phyloP scores from a whole-genome alignment of 1,140 invertebrate genomes.

The Anoplolepis gracilipes region DNA sequence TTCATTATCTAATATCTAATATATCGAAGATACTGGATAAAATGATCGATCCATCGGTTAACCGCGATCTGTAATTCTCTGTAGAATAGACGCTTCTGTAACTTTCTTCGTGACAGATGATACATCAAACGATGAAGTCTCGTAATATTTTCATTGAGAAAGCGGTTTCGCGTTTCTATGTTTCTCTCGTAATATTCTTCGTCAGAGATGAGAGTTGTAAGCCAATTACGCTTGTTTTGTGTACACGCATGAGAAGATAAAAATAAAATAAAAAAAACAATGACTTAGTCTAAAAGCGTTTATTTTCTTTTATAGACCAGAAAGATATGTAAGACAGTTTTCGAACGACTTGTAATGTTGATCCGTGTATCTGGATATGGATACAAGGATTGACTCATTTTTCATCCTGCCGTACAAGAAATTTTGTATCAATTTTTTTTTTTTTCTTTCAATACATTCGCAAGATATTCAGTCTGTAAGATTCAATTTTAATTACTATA shows the following conservation, averaged over 20 bases:
- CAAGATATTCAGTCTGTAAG: slow-evolving; percentile 35
- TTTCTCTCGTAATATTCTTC: not conserved
- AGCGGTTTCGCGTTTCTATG: not conserved
- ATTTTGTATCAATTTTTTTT: slow-evolving; percentile 18
- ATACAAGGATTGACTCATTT: not conserved
- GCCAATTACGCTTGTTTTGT: not conserved
- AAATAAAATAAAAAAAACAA: slow-evolving; percentile 44
- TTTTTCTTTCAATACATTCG: slow-evolving; percentile 11
- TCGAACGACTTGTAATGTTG: not conserved
- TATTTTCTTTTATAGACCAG: slow-evolving; percentile 20
- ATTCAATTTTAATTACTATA: slow-evolving; percentile 9
- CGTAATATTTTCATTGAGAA: not conserved
- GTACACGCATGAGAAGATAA: slow-evolving; percentile 10
- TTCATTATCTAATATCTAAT: not conserved
- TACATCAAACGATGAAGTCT: not conserved
- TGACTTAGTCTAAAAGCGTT: slow-evolving; percentile 27
- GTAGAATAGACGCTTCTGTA: not conserved
- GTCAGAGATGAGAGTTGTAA: not conserved
- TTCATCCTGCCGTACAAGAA: not conserved
- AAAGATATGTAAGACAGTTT: not conserved
- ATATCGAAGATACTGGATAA: not conserved
- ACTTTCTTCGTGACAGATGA: slow-evolving; percentile 1
- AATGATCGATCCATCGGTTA: not conserved
- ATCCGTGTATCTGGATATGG: not conserved
- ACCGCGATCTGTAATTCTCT: not conserved